A percentile compares a stretch with the other conserved stretches of the same genome.
Evolutionary conservation across 2,113 vertebrate species (phyloP).

Genomic region (Misgurnus mizolepis): DNA sequence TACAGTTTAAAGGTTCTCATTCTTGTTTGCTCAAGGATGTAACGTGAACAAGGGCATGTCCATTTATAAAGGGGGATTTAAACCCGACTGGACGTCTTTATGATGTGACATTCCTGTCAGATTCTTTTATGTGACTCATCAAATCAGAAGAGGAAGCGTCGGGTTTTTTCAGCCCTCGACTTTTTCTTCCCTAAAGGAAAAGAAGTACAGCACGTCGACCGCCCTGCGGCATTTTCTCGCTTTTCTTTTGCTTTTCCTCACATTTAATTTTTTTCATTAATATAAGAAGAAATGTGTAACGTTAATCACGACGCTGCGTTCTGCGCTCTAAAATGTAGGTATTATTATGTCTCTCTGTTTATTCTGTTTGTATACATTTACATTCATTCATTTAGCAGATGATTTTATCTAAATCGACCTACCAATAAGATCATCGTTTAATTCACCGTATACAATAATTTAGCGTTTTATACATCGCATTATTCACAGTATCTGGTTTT

Average conservation of each 20-base stretch:
- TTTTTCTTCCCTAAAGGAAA: not conserved
- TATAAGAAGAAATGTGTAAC: constrained; percentile 51
- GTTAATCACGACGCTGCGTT: constrained; percentile 53
- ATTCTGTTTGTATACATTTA: too few relatives aligned
- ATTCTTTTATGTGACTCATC: constrained; percentile 11
- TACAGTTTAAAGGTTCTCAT: not conserved
- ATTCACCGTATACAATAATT: not conserved
- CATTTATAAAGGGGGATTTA: not conserved
- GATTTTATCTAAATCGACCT: not conserved
- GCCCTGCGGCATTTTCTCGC: not conserved
- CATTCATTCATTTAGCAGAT: not conserved
- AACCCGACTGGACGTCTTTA: not conserved
- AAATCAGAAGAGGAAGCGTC: constrained; percentile 22
- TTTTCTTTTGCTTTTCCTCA: not conserved
- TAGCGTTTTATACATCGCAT: not conserved
- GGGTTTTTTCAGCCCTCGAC: not conserved
- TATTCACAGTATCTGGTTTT: not conserved
- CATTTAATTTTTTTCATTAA: not conserved
- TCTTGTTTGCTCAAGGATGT: constrained; percentile 3
- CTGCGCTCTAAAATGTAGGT: constrained; percentile 65
- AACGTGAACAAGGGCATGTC: not conserved
- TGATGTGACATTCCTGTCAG: not conserved
- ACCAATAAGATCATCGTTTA: too few relatives aligned
- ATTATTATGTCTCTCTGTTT: not conserved
- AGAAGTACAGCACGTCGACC: not conserved